Percentiles rank a stretch among this genome's conserved stretches.
These are phyloP conservation scores for Ahaetulla prasina DNA, from an alignment of 2,113 vertebrate genomes.

Conservation along the genomic window DNA sequence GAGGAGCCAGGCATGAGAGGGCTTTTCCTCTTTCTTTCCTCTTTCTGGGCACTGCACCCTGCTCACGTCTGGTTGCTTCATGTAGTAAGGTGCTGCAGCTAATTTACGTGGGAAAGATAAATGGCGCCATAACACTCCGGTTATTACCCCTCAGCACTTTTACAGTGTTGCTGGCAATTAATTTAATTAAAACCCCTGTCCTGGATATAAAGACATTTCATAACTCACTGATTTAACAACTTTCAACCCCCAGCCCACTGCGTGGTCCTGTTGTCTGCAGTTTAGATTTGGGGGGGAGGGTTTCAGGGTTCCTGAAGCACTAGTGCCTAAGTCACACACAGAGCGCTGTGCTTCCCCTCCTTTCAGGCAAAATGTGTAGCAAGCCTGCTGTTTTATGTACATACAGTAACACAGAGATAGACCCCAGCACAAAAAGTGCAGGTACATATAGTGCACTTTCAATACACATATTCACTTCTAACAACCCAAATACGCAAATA, in stretches of 20 bases:
- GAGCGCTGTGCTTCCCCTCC: too few relatives aligned
- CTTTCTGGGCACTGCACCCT: not conserved
- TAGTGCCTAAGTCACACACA: not conserved
- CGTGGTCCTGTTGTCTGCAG: not conserved
- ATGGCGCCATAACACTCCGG: constrained; percentile 46
- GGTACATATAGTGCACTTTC: not conserved
- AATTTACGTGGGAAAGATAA: constrained; percentile 63
- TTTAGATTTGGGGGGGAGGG: not conserved
- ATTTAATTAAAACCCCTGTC: constrained; percentile 79
- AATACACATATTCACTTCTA: not conserved
- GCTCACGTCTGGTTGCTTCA: not conserved
- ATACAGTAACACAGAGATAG: not conserved
- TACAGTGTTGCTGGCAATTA: constrained; percentile 73
- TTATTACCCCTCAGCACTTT: constrained; percentile 78
- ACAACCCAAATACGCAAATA: not conserved
- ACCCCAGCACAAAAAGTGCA: not conserved
- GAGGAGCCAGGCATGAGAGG: not conserved
- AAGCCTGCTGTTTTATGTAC: not conserved
- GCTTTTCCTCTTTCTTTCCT: not conserved
- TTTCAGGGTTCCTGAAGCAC: not conserved
- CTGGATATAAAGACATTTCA: constrained; percentile 64
- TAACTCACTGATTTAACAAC: constrained; percentile 72
- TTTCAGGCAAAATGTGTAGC: not conserved
- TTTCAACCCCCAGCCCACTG: constrained; percentile 12
- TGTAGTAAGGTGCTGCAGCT: constrained; percentile 51